Base-by-base conservation (phyloP, 2,113 vertebrate species). In the Grallaria varia region DNA sequence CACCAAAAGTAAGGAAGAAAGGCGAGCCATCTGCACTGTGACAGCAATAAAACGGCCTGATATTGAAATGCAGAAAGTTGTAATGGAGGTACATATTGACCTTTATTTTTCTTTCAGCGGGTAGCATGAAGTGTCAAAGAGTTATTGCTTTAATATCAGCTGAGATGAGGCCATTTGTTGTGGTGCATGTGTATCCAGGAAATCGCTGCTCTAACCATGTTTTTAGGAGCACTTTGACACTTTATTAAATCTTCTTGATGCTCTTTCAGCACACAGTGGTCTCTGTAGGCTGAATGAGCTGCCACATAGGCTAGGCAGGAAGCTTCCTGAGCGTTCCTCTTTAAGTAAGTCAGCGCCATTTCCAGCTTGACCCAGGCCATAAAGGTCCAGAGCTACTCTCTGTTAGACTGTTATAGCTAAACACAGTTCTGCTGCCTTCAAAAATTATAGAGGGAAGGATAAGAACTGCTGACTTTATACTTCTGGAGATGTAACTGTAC, bases 111-210 rank as follows among this genome's bases (percentile, higher is more conserved):
- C 95, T 96, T 97, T 91, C 95, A 92, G 94, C 37, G 90, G 91
- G 87, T 68, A 96, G 92, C 95, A 93, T 80, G 94, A 97, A 95
- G 96, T 96, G 93, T 97, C 97, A 97, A 96, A 96, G 97, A 98
- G 93, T 98, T 98, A 98, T 97, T 97, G 97, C 96, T 98, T 98
- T 98, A 98, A 98, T 98, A 98, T 97, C 89, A 93, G 80, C 77
- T 88, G 66, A 97, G 95, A 95, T 97, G 91, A 95, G 84, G 79
- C 91, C 84, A 89, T 97, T 97, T 96, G 94, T 90, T 94, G 81
- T 84, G 93, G 90, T 90, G 91, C 69, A 72, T 84, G 85, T 84
- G 89, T 55, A 96, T 87, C 82, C 95, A 95, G 97, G 95, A 97
- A 97, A 96, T 86, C 67, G 64, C 63, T 94, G 88, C 86, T 86